Percentiles rank a stretch among this genome's conserved stretches.
phyloP scores from a whole-genome alignment of 1,140 invertebrate species.

The Zaprionus ornatus region DNA sequence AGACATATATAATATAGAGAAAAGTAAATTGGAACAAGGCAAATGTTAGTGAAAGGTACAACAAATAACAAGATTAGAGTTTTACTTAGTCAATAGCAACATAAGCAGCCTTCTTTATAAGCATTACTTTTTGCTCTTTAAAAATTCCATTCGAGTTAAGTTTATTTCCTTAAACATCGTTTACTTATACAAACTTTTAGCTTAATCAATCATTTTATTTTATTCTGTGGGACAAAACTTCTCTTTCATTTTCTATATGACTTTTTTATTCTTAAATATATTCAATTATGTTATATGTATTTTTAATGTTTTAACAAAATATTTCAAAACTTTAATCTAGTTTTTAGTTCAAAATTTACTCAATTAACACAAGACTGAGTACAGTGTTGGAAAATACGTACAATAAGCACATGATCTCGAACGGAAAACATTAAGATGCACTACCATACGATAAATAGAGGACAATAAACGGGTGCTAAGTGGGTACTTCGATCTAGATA shows the following conservation, averaged over 20 bases:
- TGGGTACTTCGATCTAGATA: neutral
- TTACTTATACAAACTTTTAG: neutral
- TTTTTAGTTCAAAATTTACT: neutral
- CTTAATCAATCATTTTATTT: neutral
- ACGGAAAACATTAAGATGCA: neutral
- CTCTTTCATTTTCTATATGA: neutral
- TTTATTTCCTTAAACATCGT: neutral
- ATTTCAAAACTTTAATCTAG: neutral
- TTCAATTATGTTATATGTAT: neutral
- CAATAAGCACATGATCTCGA: neutral
- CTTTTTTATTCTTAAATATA: neutral
- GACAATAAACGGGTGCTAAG: neutral
- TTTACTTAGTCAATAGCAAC: neutral
- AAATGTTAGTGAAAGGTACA: neutral
- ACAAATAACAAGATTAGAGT: neutral
- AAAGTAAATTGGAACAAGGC: conserved; percentile 1
- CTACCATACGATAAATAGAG: neutral
- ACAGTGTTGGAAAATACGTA: neutral
- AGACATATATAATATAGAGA: neutral
- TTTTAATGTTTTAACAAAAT: neutral
- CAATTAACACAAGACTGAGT: neutral
- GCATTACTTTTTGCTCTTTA: neutral
- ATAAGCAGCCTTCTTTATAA: neutral
- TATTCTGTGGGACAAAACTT: neutral
- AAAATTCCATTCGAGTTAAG: neutral